Evolutionary conservation across 2,113 vertebrate genomes (phyloP).

Genomic region (Pygoscelis adeliae): DNA sequence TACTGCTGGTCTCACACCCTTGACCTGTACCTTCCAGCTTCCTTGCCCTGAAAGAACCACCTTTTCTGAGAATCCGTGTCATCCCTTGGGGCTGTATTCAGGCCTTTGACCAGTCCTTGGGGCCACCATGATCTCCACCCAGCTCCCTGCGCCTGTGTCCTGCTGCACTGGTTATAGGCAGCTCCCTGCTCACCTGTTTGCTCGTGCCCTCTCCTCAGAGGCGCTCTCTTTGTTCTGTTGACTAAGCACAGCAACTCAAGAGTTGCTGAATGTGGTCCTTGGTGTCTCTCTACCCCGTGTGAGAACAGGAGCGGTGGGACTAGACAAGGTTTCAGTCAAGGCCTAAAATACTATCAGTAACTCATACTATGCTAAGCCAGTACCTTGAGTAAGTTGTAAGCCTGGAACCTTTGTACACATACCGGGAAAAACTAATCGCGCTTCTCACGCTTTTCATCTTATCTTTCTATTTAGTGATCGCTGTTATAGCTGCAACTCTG

Average conservation of each 20-base stretch:
- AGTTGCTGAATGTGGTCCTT: not conserved
- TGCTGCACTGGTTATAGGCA: not conserved
- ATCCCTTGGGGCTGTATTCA: too few species aligned
- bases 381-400: not conserved
- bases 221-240: not conserved
- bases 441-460: not conserved
- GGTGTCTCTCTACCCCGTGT: not conserved
- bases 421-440: not conserved
- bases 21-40: not conserved
- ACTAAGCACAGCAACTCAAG: accelerated
- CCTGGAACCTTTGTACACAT: not conserved
- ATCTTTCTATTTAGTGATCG: slow-evolving; percentile 81
- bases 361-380: not conserved
- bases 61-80: not conserved
- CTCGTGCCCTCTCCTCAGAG: not conserved
- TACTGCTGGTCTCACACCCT: not conserved
- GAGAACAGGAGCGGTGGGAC: not conserved
- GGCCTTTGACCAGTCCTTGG: not conserved
- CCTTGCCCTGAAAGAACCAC: not conserved
- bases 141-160: not conserved
- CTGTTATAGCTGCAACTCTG: slow-evolving; percentile 95
- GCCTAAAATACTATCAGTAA: not conserved
- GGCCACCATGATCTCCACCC: not conserved
- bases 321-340: not conserved
- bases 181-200: not conserved